These are phyloP conservation scores for Passer domesticus DNA, from an alignment of 2,113 vertebrate species.

Conservation along the genomic window DNA sequence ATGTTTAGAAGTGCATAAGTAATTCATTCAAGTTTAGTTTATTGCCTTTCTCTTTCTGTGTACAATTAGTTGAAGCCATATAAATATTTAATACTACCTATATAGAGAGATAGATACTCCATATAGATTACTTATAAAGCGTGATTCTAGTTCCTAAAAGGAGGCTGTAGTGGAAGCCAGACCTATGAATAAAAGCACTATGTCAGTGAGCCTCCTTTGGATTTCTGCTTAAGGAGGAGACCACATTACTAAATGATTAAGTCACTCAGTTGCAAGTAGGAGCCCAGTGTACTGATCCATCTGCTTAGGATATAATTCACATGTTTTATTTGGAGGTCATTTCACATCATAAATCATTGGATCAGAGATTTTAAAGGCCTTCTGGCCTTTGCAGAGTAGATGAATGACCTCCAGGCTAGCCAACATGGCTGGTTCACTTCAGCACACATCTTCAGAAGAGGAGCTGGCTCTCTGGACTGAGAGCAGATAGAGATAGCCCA, in stretches of 20 bases:
- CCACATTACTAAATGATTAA: not conserved
- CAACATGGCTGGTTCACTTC: not conserved
- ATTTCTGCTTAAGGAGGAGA: not conserved
- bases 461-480: not conserved
- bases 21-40: not conserved
- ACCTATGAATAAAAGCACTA: not conserved
- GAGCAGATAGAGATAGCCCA: rapidly evolving
- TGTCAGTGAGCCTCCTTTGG: not conserved
- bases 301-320: not conserved
- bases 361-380: not conserved
- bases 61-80: not conserved
- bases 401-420: not conserved
- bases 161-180: not conserved
- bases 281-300: not conserved
- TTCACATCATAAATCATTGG: not conserved
- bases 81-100: not conserved
- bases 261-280: not conserved
- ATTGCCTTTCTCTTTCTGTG: not conserved
- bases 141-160: not conserved
- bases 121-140: not conserved
- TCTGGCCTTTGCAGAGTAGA: not conserved
- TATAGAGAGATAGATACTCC: not conserved
- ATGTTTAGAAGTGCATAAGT: not conserved
- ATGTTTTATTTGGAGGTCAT: not conserved
- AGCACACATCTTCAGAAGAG: not conserved